Conservation (phyloP, 1,140 invertebrate species). For the Branchinecta lynchi region DNA sequence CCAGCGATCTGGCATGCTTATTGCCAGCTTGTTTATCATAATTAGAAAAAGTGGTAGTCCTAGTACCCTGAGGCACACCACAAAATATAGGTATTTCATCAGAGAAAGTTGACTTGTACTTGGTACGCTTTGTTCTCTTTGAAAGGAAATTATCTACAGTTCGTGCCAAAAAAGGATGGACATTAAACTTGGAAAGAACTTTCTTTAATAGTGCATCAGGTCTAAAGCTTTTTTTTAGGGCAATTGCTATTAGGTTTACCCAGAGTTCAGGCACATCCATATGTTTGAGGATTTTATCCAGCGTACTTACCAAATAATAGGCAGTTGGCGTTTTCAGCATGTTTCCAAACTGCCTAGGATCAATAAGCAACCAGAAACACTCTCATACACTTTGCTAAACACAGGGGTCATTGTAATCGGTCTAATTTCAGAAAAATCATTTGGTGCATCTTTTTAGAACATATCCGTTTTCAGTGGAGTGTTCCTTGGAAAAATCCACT, state of each 20-base stretch:
- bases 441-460: conserved; percentile 9
- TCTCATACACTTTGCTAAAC: conserved; percentile 2
- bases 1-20: no score
- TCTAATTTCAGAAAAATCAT: conserved; percentile 10
- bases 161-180: conserved; percentile 9
- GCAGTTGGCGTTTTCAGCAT: not conserved
- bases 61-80: not conserved
- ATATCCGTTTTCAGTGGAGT: no score
- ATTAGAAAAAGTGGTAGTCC: not conserved
- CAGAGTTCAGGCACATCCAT: not conserved
- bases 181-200: no score
- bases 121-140: conserved; percentile 1
- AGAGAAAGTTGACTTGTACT: conserved; percentile 1
- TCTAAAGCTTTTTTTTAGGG: conserved; percentile 1
- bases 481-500: no score
- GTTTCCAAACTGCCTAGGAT: conserved; percentile 9
- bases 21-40: conserved; percentile 8
- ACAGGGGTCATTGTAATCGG: conserved; percentile 4
- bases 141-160: conserved; percentile 1
- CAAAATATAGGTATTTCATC: conserved; percentile 10
- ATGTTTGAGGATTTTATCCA: conserved; percentile 1
- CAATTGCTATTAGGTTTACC: conserved; percentile 6
- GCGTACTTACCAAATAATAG: conserved; percentile 9
- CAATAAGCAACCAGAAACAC: conserved; percentile 1
- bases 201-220: conserved; percentile 6